Evolutionary conservation across 2,113 vertebrate genomes (phyloP).

Genomic region (Phalacrocorax brasilianus): DNA sequence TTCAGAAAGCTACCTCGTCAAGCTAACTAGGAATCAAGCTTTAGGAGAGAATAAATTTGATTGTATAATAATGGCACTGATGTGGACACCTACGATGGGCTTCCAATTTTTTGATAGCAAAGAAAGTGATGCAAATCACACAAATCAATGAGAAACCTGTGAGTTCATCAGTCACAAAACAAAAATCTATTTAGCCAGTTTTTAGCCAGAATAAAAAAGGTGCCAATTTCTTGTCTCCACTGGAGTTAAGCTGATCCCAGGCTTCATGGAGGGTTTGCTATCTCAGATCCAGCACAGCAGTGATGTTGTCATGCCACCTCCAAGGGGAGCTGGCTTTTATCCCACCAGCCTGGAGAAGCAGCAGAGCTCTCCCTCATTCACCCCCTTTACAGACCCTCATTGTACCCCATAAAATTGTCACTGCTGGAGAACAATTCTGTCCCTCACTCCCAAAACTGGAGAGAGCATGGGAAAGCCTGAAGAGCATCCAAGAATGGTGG

Average conservation of each 20-base stretch:
- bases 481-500: neutral
- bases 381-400: neutral
- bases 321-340: neutral
- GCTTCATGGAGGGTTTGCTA: neutral
- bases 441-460: accelerated
- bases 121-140: neutral
- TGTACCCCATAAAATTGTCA: neutral
- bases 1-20: neutral
- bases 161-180: neutral
- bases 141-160: neutral
- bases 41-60: neutral
- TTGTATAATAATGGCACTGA: accelerated
- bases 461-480: neutral
- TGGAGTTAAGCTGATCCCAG: neutral
- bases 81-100: neutral
- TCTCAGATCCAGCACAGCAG: neutral
- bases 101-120: neutral
- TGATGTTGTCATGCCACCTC: neutral
- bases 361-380: neutral
- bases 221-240: neutral
- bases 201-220: neutral
- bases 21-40: neutral
- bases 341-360: neutral
- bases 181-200: neutral
- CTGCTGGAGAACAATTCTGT: neutral